A percentile compares a stretch with the other conserved stretches of the same genome.
phyloP scores from a whole-genome alignment of 1,140 invertebrate genomes.

The Antheraea pernyi region DNA sequence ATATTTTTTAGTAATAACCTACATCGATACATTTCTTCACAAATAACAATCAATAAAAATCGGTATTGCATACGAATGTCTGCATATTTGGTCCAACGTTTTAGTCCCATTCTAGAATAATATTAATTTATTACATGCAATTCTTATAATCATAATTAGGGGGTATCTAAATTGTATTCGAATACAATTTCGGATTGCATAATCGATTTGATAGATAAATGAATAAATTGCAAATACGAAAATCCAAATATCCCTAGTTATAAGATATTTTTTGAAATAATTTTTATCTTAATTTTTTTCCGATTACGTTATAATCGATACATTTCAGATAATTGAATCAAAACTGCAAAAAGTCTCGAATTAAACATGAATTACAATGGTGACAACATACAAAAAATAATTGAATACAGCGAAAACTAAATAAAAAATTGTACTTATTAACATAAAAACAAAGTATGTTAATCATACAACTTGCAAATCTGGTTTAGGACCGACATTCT shows the following conservation, averaged over 20 bases:
- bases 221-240: too few species aligned
- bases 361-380: neutral
- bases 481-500: constrained; percentile 50
- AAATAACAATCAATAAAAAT: neutral
- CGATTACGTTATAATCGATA: neutral
- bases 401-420: neutral
- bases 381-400: neutral
- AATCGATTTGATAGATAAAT: too few species aligned
- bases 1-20: neutral
- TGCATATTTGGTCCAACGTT: neutral
- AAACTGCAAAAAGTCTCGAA: neutral
- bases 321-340: neutral
- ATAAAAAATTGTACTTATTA: constrained; percentile 4
- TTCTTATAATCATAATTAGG: too few species aligned
- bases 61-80: neutral
- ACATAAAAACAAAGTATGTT: constrained; percentile 2
- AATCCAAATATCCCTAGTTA: too few species aligned
- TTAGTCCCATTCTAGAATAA: too few species aligned
- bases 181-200: too few species aligned
- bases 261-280: too few species aligned
- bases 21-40: neutral
- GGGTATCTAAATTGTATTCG: too few species aligned
- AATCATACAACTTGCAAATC: constrained; percentile 30
- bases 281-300: too few species aligned
- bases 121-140: too few species aligned